phyloP scores from a whole-genome alignment of 1,140 invertebrate genomes.

The Phthorimaea operculella region DNA sequence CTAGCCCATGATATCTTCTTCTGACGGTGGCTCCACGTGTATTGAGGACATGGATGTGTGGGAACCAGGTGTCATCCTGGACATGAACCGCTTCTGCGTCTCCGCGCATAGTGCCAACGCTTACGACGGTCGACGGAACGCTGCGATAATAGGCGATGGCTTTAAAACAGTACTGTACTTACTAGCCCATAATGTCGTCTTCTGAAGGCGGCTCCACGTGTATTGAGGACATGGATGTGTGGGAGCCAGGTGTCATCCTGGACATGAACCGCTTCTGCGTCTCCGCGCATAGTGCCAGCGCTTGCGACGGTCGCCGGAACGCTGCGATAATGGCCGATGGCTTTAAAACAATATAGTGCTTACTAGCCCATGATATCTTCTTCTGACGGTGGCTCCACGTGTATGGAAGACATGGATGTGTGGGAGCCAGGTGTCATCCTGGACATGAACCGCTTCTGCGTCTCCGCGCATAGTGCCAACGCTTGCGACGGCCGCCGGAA shows the following conservation, averaged over 20 bases:
- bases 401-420: conserved; percentile 43
- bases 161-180: no score
- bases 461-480: conserved; percentile 66
- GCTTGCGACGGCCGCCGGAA: conserved; percentile 69
- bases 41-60: conserved; percentile 46
- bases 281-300: conserved; percentile 67
- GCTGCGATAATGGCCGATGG: conserved; percentile 69
- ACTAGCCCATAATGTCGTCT: conserved; percentile 57
- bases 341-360: no score
- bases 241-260: conserved; percentile 44
- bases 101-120: conserved; percentile 67
- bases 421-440: conserved; percentile 47
- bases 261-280: conserved; percentile 53
- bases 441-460: conserved; percentile 49
- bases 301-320: conserved; percentile 68
- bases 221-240: conserved; percentile 45
- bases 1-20: conserved; percentile 56
- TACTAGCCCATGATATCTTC: conserved; percentile 58
- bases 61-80: conserved; percentile 46
- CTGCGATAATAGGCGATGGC: conserved; percentile 69
- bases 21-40: conserved; percentile 45
- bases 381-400: conserved; percentile 44
- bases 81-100: conserved; percentile 50
- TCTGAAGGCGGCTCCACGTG: conserved; percentile 47
- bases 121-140: conserved; percentile 68